Evolutionary conservation across 2,113 vertebrate species (phyloP), one percentile per base, ranked within the genome.

Genomic region (Cercopithecus mona): DNA sequence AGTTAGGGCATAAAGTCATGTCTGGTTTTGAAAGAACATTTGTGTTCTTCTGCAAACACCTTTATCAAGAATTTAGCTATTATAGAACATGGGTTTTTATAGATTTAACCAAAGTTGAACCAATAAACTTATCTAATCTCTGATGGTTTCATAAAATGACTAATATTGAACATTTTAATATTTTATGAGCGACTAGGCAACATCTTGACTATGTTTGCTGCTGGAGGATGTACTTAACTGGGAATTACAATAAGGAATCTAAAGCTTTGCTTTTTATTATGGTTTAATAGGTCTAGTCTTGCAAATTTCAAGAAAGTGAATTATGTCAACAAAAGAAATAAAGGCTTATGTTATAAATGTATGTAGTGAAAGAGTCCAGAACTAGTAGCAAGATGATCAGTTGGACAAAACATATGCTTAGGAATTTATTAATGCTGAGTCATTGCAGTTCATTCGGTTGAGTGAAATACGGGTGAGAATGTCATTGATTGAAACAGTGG

Each of bases 141-240:
- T 97, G 84, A 95, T 23, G 57, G 35, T 72, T 18, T 27, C 22
- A 72, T 96, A 85, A 97, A 98, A 90, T 1, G 48, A 92, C 96
- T 97, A 96, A 98, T 90, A 90, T 97, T 94, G 86, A 96, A 92
- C 79, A 95, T 68, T 38, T 83, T 91, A 86, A 86, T 55, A 92
- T 87, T 92, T 78, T 70, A 91, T 59, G 93, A 97, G 79, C 84
- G 64, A 90, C 72, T 97, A 81, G 94, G 72, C 87, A 90, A 93
- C 91, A 97, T 97, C 89, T 98, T 97, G 96, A 97, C 98, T 52
- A 35, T 23, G 45, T 98, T 98, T 94, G 45, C 43, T 45, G 52
- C 79, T 96, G 48, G n/a, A 94, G 92, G 97, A 94, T n/a, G 55
- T 91, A 91, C 97, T 97, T 61, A 78, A 96, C 82, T 70, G 70